phyloP scores from a whole-genome alignment of 2,888 invertebrate species.

The Acronicta psi region DNA sequence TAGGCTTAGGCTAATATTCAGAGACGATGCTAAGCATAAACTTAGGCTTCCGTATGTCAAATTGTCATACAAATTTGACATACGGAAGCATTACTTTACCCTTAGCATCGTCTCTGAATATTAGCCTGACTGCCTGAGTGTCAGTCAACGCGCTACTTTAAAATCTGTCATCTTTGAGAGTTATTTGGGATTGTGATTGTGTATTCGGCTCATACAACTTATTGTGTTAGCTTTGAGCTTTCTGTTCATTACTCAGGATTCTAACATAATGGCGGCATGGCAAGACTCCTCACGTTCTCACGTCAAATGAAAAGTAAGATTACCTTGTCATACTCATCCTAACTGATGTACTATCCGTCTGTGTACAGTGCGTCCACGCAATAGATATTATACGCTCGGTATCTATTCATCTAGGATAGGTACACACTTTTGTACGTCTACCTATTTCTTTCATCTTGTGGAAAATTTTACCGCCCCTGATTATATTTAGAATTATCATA shows the following conservation, averaged over 20 bases:
- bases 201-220: constrained; percentile 19
- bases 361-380: not conserved
- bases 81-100: too few relatives aligned
- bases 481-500: too few relatives aligned
- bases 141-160: too few relatives aligned
- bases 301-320: constrained; percentile 23
- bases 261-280: constrained; percentile 18
- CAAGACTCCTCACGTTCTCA: constrained; percentile 12
- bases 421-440: too few relatives aligned
- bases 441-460: too few relatives aligned
- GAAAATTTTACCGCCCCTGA: too few relatives aligned
- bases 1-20: too few relatives aligned
- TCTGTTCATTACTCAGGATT: constrained; percentile 32
- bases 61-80: too few relatives aligned
- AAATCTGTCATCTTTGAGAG: constrained; percentile 8
- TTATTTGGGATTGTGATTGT: not conserved
- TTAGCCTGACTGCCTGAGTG: too few relatives aligned
- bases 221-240: constrained; percentile 7
- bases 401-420: not conserved
- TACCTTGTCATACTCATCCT: constrained; percentile 23
- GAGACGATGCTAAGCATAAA: too few relatives aligned
- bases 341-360: constrained; percentile 23
- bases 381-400: not conserved
- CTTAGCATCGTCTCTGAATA: too few relatives aligned
- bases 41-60: too few relatives aligned